Percentiles rank a stretch among this genome's conserved stretches.
phyloP scores from a whole-genome alignment of 2,113 vertebrate genomes.

The Regulus satrapa region DNA sequence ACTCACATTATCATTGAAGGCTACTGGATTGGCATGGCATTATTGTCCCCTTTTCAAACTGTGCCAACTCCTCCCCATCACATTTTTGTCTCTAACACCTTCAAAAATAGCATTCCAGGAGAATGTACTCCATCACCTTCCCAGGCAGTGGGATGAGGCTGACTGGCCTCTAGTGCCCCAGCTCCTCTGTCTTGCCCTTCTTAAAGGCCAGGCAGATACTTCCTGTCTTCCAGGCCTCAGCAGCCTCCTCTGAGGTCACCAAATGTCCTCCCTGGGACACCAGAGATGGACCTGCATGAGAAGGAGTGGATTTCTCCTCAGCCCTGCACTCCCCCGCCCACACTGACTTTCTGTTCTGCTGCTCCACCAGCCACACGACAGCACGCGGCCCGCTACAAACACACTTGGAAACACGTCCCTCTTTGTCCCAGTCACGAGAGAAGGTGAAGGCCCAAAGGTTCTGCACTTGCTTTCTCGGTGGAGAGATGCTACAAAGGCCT shows the following conservation, averaged over 20 bases:
- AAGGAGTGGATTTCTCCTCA: background rate
- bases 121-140: background rate
- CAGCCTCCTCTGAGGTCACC: background rate
- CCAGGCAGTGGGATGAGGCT: background rate
- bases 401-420: too few species aligned
- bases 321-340: fast-evolving
- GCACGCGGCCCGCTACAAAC: too few species aligned
- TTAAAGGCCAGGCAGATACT: background rate
- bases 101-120: background rate
- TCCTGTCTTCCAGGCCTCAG: background rate
- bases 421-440: too few species aligned
- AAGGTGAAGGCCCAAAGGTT: too few species aligned
- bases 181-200: background rate
- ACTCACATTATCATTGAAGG: too few species aligned
- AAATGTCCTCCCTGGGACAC: too few species aligned
- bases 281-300: background rate
- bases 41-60: background rate
- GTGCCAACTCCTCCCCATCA: background rate
- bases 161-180: background rate
- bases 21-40: background rate
- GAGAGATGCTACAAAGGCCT: too few species aligned
- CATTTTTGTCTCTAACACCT: background rate
- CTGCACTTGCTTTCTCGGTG: too few species aligned
- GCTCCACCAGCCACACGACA: too few species aligned
- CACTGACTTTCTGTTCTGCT: too few species aligned